Conservation (phyloP, 2,888 invertebrate genomes). For the Acrobasis repandana region DNA sequence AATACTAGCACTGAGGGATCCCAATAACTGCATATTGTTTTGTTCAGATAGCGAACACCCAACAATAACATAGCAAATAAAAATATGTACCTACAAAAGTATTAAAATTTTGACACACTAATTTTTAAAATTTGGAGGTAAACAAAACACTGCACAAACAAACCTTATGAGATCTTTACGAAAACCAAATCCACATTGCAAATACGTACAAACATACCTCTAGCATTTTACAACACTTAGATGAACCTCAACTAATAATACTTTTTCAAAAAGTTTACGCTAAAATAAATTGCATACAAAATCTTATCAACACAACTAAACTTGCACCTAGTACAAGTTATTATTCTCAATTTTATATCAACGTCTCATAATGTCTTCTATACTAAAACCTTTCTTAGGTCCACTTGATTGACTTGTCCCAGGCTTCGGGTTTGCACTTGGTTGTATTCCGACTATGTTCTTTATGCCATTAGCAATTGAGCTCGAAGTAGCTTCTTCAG, state of each 20-base stretch:
- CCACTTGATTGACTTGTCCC: slow-evolving; percentile 83
- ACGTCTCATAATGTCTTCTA: slow-evolving; percentile 95
- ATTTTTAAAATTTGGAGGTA: slow-evolving; percentile 80
- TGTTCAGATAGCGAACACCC: slow-evolving; percentile 47
- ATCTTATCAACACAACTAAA: slow-evolving; percentile 5
- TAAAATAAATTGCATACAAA: slow-evolving; percentile 13
- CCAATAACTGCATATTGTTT: slow-evolving; percentile 47
- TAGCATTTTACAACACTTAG: slow-evolving; percentile 58
- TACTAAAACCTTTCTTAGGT: slow-evolving; percentile 93
- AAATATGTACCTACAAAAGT: slow-evolving; percentile 46
- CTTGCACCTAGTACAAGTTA: slow-evolving; percentile 20
- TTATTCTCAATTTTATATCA: slow-evolving; percentile 58
- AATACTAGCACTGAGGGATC: slow-evolving; percentile 51
- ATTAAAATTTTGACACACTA: slow-evolving; percentile 54
- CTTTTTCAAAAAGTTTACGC: slow-evolving; percentile 52
- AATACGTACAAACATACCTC: slow-evolving; percentile 73
- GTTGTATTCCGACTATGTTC: slow-evolving; percentile 79
- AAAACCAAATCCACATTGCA: slow-evolving; percentile 79
- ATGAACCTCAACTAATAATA: slow-evolving; percentile 72
- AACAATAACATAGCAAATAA: slow-evolving; percentile 56
- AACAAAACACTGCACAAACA: slow-evolving; percentile 83
- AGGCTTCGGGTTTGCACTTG: slow-evolving; percentile 72
- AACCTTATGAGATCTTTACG: slow-evolving; percentile 82
- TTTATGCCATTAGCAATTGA: slow-evolving; percentile 76
- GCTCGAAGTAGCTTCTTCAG: slow-evolving; percentile 58